A percentile compares a stretch with the other conserved stretches of the same genome.
phyloP scores from a whole-genome alignment of 2,888 invertebrate species.

The Mylabris sibirica region DNA sequence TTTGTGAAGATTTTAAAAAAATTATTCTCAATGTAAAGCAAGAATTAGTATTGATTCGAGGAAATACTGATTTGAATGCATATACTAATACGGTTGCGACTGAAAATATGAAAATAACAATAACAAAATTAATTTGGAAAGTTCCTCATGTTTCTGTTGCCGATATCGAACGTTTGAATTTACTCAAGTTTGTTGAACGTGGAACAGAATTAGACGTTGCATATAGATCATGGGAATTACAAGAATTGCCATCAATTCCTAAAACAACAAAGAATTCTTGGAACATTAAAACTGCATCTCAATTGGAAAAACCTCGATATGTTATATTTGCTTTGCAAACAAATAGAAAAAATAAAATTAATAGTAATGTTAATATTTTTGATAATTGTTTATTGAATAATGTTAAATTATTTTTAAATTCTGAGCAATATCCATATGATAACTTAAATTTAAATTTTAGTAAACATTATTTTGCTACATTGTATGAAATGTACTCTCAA shows the following conservation, averaged over 20 bases:
- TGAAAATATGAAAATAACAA: conserved; percentile 13
- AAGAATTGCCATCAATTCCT: conserved; percentile 29
- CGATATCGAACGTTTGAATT: conserved; percentile 15
- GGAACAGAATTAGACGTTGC: conserved; percentile 44
- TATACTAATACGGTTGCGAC: conserved; percentile 13
- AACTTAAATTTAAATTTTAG: conserved; percentile 49
- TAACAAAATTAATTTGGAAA: conserved; percentile 31
- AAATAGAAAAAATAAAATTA: conserved; percentile 47
- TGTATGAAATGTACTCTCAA: conserved; percentile 48
- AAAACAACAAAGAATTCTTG: conserved; percentile 37
- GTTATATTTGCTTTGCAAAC: conserved; percentile 56
- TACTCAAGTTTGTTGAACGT: conserved; percentile 40
- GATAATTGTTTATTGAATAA: conserved; percentile 49
- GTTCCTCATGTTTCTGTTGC: conserved; percentile 30
- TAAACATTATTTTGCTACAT: conserved; percentile 39
- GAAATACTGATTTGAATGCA: conserved; percentile 33
- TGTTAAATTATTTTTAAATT: conserved; percentile 54
- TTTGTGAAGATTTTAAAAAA: conserved; percentile 49
- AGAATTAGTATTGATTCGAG: conserved; percentile 33
- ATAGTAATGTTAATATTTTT: conserved; percentile 39
- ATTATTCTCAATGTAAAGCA: conserved; percentile 34
- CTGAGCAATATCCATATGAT: conserved; percentile 53
- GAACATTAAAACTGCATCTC: conserved; percentile 45
- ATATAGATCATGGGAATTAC: no score
- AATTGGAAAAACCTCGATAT: conserved; percentile 49